Base-by-base conservation (phyloP, 1,140 invertebrate genomes). In the Papilio polyxenes region DNA sequence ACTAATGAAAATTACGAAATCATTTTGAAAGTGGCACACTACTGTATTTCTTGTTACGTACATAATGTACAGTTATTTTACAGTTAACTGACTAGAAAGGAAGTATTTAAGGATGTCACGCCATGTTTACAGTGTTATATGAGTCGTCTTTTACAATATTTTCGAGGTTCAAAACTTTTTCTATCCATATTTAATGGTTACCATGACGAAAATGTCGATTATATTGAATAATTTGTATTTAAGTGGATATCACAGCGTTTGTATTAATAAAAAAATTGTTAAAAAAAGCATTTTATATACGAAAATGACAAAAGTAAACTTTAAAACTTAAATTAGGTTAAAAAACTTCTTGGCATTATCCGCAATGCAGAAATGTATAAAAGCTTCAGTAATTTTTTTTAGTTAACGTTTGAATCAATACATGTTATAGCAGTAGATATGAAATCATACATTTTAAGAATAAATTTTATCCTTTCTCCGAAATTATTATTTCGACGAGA, bases 401-500 rank as follows among this genome's bases (percentile, higher is more conserved):
- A 31, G 1, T 7, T 20, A 59, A 31, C 17, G 2, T 37, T 3
- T 72, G 65, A 40, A 72, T 72, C 0, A 37, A 15, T 72, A 72
- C 31, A 11, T 72, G 17, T 10, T 72, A 17, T 15, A 72, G 9
- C 62, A 15, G 20, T 31, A 9, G 20, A 3, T 56, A 31, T 31
- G n/a, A 53, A 49, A 53, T 48, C n/a, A 53, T 51, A 77, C 48
- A 77, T 51, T 77, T 56, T 77, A 77, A 23, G 23, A 20, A 53
- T 31, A 77, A 77, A 23, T 23, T 79, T 40, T 40, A 23, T 80
- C 78, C 78, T 80, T 80, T 80, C 78, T 80, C 62, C 82, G 86
- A 90, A 89, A 87, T 87, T 87, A 82, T 83, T 80, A 80, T 80
- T 80, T 81, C 75, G 87, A 88, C 76, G 81, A 76, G 85, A 80